Evolutionary conservation across 2,113 vertebrate species (phyloP).

Genomic region (Symphodus melops): DNA sequence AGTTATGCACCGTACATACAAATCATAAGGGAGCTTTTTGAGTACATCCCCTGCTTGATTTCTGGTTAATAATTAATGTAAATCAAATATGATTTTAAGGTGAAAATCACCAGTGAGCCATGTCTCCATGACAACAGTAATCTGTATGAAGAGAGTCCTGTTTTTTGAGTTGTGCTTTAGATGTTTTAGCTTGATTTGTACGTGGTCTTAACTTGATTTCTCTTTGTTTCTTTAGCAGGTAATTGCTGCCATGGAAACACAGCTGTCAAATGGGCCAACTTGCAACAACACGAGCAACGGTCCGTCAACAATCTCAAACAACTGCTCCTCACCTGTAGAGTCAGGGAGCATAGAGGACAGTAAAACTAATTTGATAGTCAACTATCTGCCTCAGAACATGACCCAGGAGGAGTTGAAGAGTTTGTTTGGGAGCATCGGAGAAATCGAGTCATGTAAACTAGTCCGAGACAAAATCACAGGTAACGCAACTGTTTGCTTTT

Average conservation of each 20-base stretch:
- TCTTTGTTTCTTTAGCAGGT: conserved; percentile 90
- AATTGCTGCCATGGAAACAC: conserved; percentile 99
- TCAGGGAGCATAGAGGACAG: conserved; percentile 95
- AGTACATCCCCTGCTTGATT: background rate
- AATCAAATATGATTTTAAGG: background rate
- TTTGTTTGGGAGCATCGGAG: conserved; percentile 96
- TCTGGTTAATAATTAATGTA: background rate
- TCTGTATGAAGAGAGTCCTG: conserved; percentile 65
- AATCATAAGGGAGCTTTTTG: too few relatives aligned
- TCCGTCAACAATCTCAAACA: conserved; percentile 92
- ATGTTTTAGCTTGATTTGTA: background rate
- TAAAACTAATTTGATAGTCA: conserved; percentile 99
- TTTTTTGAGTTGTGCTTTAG: conserved; percentile 15
- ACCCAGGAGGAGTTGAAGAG: conserved; percentile 98
- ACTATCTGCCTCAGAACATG: conserved; percentile 99
- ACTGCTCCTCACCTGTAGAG: conserved; percentile 94
- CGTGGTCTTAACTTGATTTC: conserved; percentile 59
- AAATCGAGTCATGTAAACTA: conserved; percentile 98
- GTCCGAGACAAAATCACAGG: conserved; percentile 99
- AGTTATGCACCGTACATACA: background rate
- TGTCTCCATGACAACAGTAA: conserved; percentile 7
- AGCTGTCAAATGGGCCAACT: conserved; percentile 96
- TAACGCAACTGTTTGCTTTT: conserved; percentile 70
- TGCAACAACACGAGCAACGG: conserved; percentile 97
- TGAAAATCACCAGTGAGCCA: background rate